These are phyloP conservation scores for Panagrolaimus sp. DNA, from an alignment of 1,140 invertebrate species.

Conservation along the genomic window DNA sequence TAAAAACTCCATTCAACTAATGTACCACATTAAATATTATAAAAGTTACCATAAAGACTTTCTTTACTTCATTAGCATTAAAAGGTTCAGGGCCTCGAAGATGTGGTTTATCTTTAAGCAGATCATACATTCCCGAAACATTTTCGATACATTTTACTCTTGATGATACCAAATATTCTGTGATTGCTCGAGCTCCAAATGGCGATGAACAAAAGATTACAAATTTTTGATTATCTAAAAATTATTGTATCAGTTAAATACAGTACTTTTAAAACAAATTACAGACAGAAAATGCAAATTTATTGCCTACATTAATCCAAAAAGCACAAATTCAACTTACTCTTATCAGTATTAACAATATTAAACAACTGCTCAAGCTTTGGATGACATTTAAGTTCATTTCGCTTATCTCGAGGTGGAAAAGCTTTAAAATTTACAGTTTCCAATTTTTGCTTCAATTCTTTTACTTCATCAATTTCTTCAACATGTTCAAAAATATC, in stretches of 20 bases:
- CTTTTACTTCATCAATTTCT: background rate
- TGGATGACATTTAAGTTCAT: background rate
- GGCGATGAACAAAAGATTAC: background rate
- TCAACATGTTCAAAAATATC: background rate
- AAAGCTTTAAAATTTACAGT: background rate
- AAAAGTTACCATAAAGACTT: background rate
- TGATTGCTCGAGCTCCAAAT: background rate
- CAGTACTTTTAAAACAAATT: background rate
- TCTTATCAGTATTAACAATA: background rate
- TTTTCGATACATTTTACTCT: background rate
- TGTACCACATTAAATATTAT: background rate
- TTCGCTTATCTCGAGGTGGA: background rate
- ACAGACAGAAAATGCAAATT: no score
- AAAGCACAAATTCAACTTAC: background rate
- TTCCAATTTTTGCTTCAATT: background rate
- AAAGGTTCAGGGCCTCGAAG: background rate
- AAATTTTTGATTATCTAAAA: background rate
- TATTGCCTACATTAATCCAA: background rate
- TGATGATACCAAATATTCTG: background rate
- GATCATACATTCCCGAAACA: background rate
- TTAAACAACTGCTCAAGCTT: constrained; percentile 3
- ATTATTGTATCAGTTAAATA: background rate
- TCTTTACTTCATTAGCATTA: background rate
- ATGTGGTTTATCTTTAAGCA: background rate
- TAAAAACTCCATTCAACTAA: background rate